A percentile compares a stretch with the other conserved stretches of the same genome.
Conservation (phyloP, 2,888 invertebrate genomes). For the Tineola bisselliella region DNA sequence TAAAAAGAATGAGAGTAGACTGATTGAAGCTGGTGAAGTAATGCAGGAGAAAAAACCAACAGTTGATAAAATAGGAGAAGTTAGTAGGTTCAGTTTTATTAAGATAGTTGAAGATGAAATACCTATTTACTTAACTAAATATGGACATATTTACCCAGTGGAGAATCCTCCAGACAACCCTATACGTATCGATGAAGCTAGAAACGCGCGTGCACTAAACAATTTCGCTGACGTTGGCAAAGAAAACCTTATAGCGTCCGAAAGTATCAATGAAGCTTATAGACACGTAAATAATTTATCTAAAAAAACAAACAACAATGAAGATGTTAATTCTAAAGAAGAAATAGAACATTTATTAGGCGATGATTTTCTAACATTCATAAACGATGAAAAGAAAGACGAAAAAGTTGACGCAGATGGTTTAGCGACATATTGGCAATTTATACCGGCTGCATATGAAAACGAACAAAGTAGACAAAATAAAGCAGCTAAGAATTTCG, state of each 20-base stretch:
- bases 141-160: slow-evolving; percentile 57
- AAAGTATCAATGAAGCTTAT: slow-evolving; percentile 60
- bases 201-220: slow-evolving; percentile 54
- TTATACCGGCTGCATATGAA: slow-evolving; percentile 60
- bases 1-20: slow-evolving; percentile 62
- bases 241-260: slow-evolving; percentile 59
- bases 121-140: slow-evolving; percentile 58
- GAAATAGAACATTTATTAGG: slow-evolving; percentile 33
- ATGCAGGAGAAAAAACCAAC: slow-evolving; percentile 70
- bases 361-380: slow-evolving; percentile 48
- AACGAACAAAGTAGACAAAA: slow-evolving; percentile 36
- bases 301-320: slow-evolving; percentile 22
- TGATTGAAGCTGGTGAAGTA: slow-evolving; percentile 60
- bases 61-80: slow-evolving; percentile 74
- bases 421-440: slow-evolving; percentile 43
- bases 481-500: slow-evolving; percentile 39
- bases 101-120: slow-evolving; percentile 73
- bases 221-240: slow-evolving; percentile 45
- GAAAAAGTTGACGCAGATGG: slow-evolving; percentile 25
- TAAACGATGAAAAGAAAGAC: slow-evolving; percentile 48
- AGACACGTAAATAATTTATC: slow-evolving; percentile 41
- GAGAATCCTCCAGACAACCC: slow-evolving; percentile 58
- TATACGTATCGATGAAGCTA: slow-evolving; percentile 59
- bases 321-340: slow-evolving; percentile 20
- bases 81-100: slow-evolving; percentile 74